Conservation (phyloP, 2,113 vertebrate species). For the Lophius piscatorius region DNA sequence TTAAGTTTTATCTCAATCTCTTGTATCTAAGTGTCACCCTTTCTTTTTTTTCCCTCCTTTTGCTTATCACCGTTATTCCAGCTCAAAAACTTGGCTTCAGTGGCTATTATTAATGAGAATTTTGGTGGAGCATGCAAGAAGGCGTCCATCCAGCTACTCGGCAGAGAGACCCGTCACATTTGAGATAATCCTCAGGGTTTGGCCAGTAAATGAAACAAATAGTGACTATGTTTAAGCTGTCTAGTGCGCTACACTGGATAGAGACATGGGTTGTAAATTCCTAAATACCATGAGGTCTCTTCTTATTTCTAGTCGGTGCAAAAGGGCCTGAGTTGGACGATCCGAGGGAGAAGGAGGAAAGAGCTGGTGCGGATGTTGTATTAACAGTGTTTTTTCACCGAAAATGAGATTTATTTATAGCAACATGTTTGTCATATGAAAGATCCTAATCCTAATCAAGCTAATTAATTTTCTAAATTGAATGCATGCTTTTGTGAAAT, state of each 20-base stretch:
- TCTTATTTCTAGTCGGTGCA: conserved; percentile 32
- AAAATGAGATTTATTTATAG: too few relatives aligned
- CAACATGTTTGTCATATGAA: too few relatives aligned
- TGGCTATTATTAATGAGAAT: conserved; percentile 29
- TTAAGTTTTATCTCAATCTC: too few relatives aligned
- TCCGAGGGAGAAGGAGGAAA: conserved; percentile 13
- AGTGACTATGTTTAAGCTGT: conserved; percentile 37
- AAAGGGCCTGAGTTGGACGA: too few relatives aligned
- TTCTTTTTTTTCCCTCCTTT: neutral
- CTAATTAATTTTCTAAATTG: too few relatives aligned
- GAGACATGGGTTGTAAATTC: conserved; percentile 44
- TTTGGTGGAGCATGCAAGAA: conserved; percentile 1
- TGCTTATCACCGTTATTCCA: neutral
- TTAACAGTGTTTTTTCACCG: too few relatives aligned
- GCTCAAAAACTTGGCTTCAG: conserved; percentile 8
- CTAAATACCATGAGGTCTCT: conserved; percentile 37
- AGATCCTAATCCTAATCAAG: too few relatives aligned
- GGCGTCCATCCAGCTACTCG: conserved; percentile 27
- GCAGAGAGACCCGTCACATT: conserved; percentile 26
- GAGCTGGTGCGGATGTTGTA: too few relatives aligned
- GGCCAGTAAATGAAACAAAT: conserved; percentile 42
- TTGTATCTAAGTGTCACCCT: neutral
- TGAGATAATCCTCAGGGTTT: conserved; percentile 46
- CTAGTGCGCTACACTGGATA: conserved; percentile 37
- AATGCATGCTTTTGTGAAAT: too few relatives aligned